Conservation (phyloP, 2,888 invertebrate species). For the Uropetala carovei region DNA sequence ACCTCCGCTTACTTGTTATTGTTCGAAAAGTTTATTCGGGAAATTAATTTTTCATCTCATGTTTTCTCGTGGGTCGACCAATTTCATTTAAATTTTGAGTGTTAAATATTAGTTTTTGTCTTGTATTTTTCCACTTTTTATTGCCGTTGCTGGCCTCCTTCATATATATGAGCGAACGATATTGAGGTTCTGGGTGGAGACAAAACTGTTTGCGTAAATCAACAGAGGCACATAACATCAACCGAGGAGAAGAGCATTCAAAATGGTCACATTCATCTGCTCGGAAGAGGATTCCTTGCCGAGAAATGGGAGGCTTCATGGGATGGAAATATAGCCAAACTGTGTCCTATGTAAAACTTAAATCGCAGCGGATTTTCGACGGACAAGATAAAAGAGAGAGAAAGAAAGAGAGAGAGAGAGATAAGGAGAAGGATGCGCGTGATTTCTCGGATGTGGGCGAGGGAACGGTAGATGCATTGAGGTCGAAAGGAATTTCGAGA, state of each 20-base stretch:
- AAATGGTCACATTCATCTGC: neutral
- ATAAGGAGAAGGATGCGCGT: neutral
- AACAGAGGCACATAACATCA: neutral
- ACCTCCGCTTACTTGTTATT: too few relatives aligned
- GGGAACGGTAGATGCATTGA: conserved; percentile 1
- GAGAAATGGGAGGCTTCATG: conserved; percentile 1
- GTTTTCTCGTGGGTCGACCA: too few relatives aligned
- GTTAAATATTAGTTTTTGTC: too few relatives aligned
- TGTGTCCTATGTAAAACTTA: conserved; percentile 2
- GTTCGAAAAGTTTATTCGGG: too few relatives aligned
- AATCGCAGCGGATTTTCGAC: neutral
- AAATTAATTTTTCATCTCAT: too few relatives aligned
- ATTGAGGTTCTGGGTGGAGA: neutral
- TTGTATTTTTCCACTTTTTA: neutral
- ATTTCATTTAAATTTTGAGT: too few relatives aligned
- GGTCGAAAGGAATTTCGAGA: too few relatives aligned
- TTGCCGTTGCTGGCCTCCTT: neutral
- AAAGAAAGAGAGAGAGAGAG: neutral
- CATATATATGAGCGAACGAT: neutral
- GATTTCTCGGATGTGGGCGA: neutral
- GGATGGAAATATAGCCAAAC: conserved; percentile 1
- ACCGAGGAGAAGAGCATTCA: neutral
- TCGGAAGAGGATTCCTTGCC: neutral
- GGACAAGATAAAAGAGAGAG: neutral
- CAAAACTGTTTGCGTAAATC: neutral